Conservation (phyloP, 2,797 vertebrate genomes). For the Sparidentex hasta region DNA sequence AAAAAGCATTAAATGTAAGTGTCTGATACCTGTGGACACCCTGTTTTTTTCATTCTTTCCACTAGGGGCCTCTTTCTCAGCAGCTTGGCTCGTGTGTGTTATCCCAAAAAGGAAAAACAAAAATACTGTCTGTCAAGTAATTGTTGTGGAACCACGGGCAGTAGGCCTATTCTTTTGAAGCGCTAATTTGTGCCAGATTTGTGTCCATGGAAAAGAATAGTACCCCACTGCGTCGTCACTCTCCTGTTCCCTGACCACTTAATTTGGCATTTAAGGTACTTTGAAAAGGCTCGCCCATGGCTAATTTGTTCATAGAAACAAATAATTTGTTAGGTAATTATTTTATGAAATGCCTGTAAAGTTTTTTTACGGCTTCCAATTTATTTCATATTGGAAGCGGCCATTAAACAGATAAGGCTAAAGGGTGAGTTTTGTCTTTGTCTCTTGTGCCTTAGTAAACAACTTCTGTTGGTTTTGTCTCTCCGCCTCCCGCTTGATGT, state of each 20-base stretch:
- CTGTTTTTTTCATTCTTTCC: neutral
- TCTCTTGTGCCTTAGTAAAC: constrained; percentile 70
- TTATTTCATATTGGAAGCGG: constrained; percentile 20
- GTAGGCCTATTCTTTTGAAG: constrained; percentile 19
- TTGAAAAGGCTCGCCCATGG: constrained; percentile 49
- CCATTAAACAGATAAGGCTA: constrained; percentile 22
- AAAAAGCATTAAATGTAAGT: too few species aligned
- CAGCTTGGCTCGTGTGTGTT: neutral
- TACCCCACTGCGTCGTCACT: constrained; percentile 17
- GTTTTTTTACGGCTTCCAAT: constrained; percentile 30
- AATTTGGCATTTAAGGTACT: constrained; percentile 55
- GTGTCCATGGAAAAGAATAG: constrained; percentile 36
- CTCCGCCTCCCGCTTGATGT: constrained; percentile 69
- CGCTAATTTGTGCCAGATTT: constrained; percentile 37
- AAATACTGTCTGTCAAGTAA: constrained; percentile 34
- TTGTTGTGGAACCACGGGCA: constrained; percentile 16
- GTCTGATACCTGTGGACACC: too few species aligned
- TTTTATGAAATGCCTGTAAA: constrained; percentile 31
- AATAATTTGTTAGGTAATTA: constrained; percentile 45
- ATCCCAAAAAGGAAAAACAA: constrained; percentile 10
- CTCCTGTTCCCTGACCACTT: constrained; percentile 44
- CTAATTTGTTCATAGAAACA: constrained; percentile 54
- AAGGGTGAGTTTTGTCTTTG: constrained; percentile 57
- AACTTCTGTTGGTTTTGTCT: constrained; percentile 76
- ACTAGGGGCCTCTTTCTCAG: neutral